Base-by-base conservation (phyloP, 2,113 vertebrate species). In the Octodon degus region DNA sequence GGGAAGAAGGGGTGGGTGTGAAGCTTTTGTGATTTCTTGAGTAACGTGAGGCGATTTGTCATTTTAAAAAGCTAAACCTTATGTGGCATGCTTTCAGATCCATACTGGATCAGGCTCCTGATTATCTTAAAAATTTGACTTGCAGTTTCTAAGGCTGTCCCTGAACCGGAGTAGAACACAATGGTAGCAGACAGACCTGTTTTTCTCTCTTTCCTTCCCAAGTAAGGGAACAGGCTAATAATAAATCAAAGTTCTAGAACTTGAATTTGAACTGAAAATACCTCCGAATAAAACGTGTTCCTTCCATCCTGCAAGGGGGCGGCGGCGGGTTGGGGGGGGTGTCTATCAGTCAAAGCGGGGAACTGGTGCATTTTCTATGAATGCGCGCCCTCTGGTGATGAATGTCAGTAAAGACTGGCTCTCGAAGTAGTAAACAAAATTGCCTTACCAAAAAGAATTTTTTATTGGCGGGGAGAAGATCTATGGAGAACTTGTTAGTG, bases 211-310 rank as follows among this genome's bases (percentile, higher is more conserved):
- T 91, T 47, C 93, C 95, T 95, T 95, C 93, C 92, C 85, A 97
- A 97, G 89, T 93, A 96, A 96, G 63, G 97, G 96, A 27, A 95
- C 68, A 95, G 58, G 62, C 19, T 68, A 94, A 96, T 96, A 94
- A 97, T 96, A 92, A 97, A 93, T 53, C 67, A 95, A 62, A 97
- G 89, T 96, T 98, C 92, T 97, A 98, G 97, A 97, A 96, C 92
- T 90, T 96, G 93, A 93, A 97, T 98, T 95, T 97, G 97, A 98
- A 95, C 95, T 97, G 96, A 98, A 97, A 97, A 98, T 97, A 94
- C 97, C 96, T 95, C 58, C 0, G 6, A 96, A 97, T 88, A 97
- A 97, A 98, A 91, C 76, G 96, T 97, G 95, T 97, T 94, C 95
- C 96, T 97, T 93, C 80, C 43, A 93, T 67, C 92, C 70, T 90